A percentile compares a stretch with the other conserved stretches of the same genome.
Conservation (phyloP, 2,888 invertebrate species). For the Resseliella maxima region DNA sequence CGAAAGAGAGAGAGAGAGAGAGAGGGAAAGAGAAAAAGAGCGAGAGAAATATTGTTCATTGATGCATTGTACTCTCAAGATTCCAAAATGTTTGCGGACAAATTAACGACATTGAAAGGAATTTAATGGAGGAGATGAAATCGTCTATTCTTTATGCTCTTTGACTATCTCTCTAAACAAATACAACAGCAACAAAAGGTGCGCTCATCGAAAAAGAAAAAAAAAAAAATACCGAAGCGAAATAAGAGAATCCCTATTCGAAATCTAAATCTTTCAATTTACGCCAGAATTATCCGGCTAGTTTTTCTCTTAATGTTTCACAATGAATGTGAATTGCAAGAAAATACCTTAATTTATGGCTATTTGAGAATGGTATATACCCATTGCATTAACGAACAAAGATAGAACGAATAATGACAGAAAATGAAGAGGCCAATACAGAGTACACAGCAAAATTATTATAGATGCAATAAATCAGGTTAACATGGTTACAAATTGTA, state of each 20-base stretch:
- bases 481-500: background rate
- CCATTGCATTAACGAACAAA: background rate
- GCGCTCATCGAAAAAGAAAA: background rate
- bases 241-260: background rate
- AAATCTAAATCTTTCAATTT: slow-evolving; percentile 30
- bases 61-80: slow-evolving; percentile 38
- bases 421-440: slow-evolving; percentile 47
- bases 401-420: background rate
- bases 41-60: slow-evolving; percentile 4
- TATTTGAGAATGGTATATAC: slow-evolving; percentile 13
- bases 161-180: slow-evolving; percentile 21
- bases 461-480: slow-evolving; percentile 45
- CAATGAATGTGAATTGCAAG: background rate
- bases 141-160: background rate
- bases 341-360: slow-evolving; percentile 40
- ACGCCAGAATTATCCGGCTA: slow-evolving; percentile 8
- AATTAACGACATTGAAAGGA: slow-evolving; percentile 44
- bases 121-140: background rate
- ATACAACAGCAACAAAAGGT: background rate
- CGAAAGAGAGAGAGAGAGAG: too few species aligned
- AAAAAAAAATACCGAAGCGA: background rate
- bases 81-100: slow-evolving; percentile 18
- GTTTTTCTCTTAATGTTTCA: background rate
- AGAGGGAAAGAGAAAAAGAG: too few species aligned
- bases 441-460: slow-evolving; percentile 21